phyloP scores from a whole-genome alignment of 2,888 invertebrate genomes.

The Pollenia griseotomentosa region DNA sequence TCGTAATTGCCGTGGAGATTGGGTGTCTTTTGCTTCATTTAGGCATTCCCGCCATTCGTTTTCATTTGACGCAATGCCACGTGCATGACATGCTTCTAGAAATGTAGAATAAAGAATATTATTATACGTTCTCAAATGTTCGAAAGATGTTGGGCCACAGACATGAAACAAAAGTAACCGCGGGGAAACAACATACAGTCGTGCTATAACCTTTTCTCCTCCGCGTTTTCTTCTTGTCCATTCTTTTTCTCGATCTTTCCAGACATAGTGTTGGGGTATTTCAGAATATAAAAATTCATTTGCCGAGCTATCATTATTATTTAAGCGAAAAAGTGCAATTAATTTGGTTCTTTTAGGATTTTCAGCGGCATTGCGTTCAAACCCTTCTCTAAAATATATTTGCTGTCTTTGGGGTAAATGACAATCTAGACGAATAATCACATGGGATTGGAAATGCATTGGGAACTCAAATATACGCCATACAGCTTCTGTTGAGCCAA shows the following conservation, averaged over 20 bases:
- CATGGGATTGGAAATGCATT: no score
- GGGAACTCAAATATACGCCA: no score
- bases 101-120: constrained; percentile 60
- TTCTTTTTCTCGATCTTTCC: neutral
- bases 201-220: constrained; percentile 61
- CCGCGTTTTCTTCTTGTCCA: constrained; percentile 42
- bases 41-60: constrained; percentile 70
- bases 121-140: constrained; percentile 50
- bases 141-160: neutral
- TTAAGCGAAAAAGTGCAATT: neutral
- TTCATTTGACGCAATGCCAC: constrained; percentile 21
- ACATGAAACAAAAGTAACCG: constrained; percentile 36
- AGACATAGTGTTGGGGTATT: neutral
- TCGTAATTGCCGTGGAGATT: constrained; percentile 18
- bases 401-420: neutral
- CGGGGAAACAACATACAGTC: constrained; percentile 68
- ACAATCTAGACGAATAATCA: neutral
- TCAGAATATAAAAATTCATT: no score
- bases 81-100: constrained; percentile 33
- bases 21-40: constrained; percentile 45
- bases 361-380: neutral
- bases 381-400: neutral
- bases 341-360: neutral
- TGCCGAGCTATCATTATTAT: neutral
- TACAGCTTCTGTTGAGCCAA: no score